Base-by-base conservation (phyloP, 2,888 invertebrate genomes). In the Ochropleura leucogaster region DNA sequence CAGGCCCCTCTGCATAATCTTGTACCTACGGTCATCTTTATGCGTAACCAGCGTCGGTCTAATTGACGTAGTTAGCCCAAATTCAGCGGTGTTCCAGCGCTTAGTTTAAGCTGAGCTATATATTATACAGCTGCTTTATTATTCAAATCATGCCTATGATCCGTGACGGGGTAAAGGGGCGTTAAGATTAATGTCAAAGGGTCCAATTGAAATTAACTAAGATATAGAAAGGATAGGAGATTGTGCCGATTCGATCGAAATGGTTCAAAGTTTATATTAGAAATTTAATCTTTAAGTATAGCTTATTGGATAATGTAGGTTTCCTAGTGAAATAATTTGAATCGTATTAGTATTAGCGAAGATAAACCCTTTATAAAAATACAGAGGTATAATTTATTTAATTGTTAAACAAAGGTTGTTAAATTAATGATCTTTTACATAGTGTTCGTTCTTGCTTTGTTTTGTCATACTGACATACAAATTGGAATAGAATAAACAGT, bases 141-240 rank as follows among this genome's bases (percentile, higher is more conserved):
- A 80, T 83, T 73, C 78, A 77, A 79, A 66, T 69, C 79, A 68
- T 69, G 79, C 12, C 40, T 78, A 46, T 69, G 66, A 71, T 69
- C 68, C 73, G 51, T 83, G 73, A 68, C 18, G 47, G 64, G 62
- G 47, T 30, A 18, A 57, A 65, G 14, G 55, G 30, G 40, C 53
- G 2, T 18, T 4, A 51, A 20, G 60, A 79, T 63, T 64, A 47
- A 80, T 68, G 57, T 57, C 40, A 60, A 59, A 51, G 46, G 55
- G 10, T 20, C 40, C 40, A 70, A 70, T 80, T 78, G 57, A 60
- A 68, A 77, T 51, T 53, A 73, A 30, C 1, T 59, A 16, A 47
- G 20, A 16, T 30, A 57, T 57, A 44, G 4, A 40, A 44, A 20
- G 16, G 18, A 55, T 42, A 30, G n/a, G 20, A 49, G n/a, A 4